Conservation (phyloP, 2,113 vertebrate genomes). For the Polyodon spathula region DNA sequence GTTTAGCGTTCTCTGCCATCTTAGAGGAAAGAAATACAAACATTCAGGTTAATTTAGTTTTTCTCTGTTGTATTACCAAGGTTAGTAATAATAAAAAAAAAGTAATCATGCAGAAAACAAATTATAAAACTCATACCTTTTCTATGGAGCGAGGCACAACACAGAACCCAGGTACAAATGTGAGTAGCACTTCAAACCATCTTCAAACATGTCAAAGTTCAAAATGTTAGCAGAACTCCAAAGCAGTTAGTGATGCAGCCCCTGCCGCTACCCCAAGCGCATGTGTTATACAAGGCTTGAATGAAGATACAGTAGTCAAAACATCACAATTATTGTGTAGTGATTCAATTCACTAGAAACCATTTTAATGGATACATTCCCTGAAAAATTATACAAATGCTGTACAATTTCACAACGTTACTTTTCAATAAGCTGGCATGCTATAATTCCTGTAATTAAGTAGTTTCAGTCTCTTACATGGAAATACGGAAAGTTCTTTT, state of each 20-base stretch:
- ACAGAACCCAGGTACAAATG: slow-evolving; percentile 39
- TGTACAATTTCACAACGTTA: neutral
- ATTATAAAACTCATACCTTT: slow-evolving; percentile 45
- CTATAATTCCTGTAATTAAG: neutral
- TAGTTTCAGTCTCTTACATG: no score
- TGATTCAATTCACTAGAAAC: neutral
- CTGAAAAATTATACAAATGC: neutral
- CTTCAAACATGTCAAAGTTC: slow-evolving; percentile 22
- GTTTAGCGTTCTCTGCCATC: slow-evolving; percentile 64
- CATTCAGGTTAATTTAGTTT: slow-evolving; percentile 25
- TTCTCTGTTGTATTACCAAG: slow-evolving; percentile 1
- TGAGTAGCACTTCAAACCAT: slow-evolving; percentile 37
- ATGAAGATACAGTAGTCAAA: neutral
- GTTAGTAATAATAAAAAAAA: slow-evolving; percentile 32
- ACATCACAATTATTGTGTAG: neutral
- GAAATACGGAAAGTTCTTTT: no score
- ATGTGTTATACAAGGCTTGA: neutral
- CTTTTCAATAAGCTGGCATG: neutral
- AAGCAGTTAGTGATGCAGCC: slow-evolving; percentile 40
- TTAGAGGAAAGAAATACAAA: slow-evolving; percentile 54
- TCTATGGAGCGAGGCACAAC: slow-evolving; percentile 33
- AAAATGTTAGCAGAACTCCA: slow-evolving; percentile 45
- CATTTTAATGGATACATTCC: neutral
- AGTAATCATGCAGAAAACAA: slow-evolving; percentile 36
- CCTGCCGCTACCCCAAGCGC: neutral